Evolutionary conservation across 2,113 vertebrate species (phyloP).

Genomic region (Clarias batrachus): DNA sequence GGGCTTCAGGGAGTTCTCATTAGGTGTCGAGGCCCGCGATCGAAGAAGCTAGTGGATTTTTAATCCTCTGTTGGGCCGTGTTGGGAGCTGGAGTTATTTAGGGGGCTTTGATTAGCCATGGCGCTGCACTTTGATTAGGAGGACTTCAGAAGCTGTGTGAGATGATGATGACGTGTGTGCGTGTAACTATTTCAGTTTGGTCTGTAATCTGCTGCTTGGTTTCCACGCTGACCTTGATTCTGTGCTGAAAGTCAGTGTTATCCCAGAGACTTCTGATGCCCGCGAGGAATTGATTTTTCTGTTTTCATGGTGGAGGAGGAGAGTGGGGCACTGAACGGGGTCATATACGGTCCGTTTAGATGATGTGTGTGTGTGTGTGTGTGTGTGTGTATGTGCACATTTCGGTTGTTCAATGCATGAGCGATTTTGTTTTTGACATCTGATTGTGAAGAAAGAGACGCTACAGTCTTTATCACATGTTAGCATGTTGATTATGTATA

Average conservation of each 20-base stretch:
- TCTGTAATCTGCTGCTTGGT: constrained; percentile 67
- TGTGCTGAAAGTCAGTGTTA: constrained; percentile 49
- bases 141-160: constrained; percentile 85
- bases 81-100: constrained; percentile 95
- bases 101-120: constrained; percentile 97
- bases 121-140: constrained; percentile 93
- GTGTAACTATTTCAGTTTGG: constrained; percentile 37
- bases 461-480: not conserved
- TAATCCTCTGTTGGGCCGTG: constrained; percentile 94
- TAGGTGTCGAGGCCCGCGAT: constrained; percentile 83
- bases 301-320: constrained; percentile 11
- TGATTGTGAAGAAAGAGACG: not conserved
- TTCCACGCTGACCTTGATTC: constrained; percentile 74
- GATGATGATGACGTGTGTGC: constrained; percentile 52
- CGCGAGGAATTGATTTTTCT: constrained; percentile 49
- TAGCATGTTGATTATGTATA: not conserved
- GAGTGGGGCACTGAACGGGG: constrained; percentile 13
- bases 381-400: not conserved
- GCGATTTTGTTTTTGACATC: not conserved
- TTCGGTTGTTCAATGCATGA: not conserved
- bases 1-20: constrained; percentile 96
- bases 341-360: constrained; percentile 14
- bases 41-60: constrained; percentile 98
- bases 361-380: constrained; percentile 43
- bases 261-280: constrained; percentile 55